Percentiles rank a stretch among this genome's conserved stretches.
phyloP scores from a whole-genome alignment of 2,797 vertebrate genomes.

The Anabacerthia variegaticeps region DNA sequence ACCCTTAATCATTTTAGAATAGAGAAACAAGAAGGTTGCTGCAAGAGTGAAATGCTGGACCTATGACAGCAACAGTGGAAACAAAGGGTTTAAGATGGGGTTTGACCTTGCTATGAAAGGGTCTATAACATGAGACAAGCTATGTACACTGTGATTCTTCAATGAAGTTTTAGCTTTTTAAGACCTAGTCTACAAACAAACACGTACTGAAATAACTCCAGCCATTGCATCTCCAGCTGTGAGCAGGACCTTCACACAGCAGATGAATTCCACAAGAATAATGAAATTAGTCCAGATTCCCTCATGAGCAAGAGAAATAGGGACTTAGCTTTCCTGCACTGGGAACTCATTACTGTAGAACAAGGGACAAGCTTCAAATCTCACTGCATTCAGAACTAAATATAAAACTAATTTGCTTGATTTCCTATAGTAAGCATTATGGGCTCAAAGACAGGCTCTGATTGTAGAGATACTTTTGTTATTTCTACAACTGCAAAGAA shows the following conservation, averaged over 20 bases:
- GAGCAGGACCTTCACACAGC: constrained; percentile 3
- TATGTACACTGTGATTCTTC: neutral
- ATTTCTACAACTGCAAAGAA: neutral
- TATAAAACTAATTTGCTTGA: neutral
- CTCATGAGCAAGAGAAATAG: neutral
- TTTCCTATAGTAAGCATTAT: neutral
- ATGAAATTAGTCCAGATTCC: neutral
- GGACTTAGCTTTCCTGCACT: neutral
- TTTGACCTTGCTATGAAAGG: neutral
- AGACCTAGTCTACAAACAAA: constrained; percentile 5
- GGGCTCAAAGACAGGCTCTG: neutral
- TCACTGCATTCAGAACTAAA: neutral
- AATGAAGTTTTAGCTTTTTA: constrained; percentile 1
- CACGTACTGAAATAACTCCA: neutral
- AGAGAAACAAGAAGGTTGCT: neutral
- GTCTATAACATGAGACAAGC: neutral
- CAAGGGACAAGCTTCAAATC: neutral
- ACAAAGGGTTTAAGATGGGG: neutral
- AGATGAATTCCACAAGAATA: constrained; percentile 19
- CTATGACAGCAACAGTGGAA: neutral
- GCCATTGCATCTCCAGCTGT: neutral
- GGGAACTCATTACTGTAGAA: neutral
- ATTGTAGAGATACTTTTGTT: neutral
- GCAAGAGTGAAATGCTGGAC: neutral
- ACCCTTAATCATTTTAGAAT: neutral